Evolutionary conservation across 1,140 invertebrate genomes (phyloP), one percentile per base, ranked within the genome.

Genomic region (Pemphigus obesinymphae): DNA sequence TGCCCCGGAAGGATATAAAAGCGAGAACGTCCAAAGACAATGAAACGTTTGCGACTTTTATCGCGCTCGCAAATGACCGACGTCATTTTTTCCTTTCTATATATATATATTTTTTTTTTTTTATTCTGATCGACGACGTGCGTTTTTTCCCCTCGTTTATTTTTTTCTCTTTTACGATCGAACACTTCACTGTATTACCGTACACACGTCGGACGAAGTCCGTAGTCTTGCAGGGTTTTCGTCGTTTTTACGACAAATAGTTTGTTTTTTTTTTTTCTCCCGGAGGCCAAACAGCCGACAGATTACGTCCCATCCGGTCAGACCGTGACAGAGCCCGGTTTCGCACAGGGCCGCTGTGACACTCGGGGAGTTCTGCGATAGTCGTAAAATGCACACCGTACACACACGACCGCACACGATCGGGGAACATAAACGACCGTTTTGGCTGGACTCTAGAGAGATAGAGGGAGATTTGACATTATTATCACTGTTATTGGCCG

Each of bases 131-230:
- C 29, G 45, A 26, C 23, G 40, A 20, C 10, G 68, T 45, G 26
- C 15, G 2, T 23, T 68, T 40, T 68, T 17, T 20, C 23, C 15
- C 13, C 23, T 26, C 13, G 34, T 43, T 43, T 1, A 3, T 66
- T 66, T 66, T 37, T 26, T 70, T 70, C 37, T 43, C 26, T 70
- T 70, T 70, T 70, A 70, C 66, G 66, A 70, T 43, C 37, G 66
- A 23, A 40, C 34, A 3, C 29, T 34, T 31, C 31, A 1, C 55
- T n/a, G n/a, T n/a, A n/a, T n/a, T n/a, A n/a, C n/a, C n/a, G n/a
- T n/a, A n/a, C n/a, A n/a, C n/a, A n/a, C n/a, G n/a, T n/a, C n/a
- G n/a, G n/a, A n/a, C n/a, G n/a, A n/a, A n/a, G n/a, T n/a, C n/a
- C n/a, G n/a, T n/a, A n/a, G 17, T 29, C 17, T 20, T 34, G 17